Evolutionary conservation across 2,797 vertebrate genomes (phyloP).

Genomic region (Rhinoraja longicauda): DNA sequence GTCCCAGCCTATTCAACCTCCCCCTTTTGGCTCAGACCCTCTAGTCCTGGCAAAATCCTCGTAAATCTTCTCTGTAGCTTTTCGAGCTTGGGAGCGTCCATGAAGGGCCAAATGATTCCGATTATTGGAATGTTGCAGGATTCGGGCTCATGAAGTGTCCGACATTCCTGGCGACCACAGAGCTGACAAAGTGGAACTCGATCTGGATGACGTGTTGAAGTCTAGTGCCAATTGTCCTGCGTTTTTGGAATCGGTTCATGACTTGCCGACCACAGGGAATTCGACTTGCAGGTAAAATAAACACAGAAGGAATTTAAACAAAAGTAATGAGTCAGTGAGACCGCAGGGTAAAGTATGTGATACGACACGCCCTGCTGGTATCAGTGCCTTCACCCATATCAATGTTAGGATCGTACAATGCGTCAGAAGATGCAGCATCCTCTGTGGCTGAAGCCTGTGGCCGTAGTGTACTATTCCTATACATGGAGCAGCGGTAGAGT

Average conservation of each 20-base stretch:
- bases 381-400: background rate
- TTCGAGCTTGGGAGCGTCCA: too few relatives aligned
- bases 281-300: background rate
- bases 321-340: background rate
- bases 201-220: background rate
- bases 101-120: background rate
- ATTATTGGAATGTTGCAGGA: background rate
- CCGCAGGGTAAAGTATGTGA: background rate
- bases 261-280: background rate
- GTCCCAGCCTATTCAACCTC: too few relatives aligned
- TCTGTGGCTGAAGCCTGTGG: background rate
- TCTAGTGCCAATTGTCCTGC: background rate
- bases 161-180: conserved; percentile 23
- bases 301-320: conserved; percentile 18
- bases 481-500: too few relatives aligned
- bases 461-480: background rate
- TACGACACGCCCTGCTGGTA: background rate
- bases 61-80: too few relatives aligned
- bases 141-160: background rate
- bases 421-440: background rate
- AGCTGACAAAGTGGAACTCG: background rate
- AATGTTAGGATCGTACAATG: background rate
- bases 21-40: too few relatives aligned
- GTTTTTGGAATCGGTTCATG: background rate
- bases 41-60: too few relatives aligned